phyloP scores from a whole-genome alignment of 1,140 invertebrate species.

The Hyles euphorbiae region DNA sequence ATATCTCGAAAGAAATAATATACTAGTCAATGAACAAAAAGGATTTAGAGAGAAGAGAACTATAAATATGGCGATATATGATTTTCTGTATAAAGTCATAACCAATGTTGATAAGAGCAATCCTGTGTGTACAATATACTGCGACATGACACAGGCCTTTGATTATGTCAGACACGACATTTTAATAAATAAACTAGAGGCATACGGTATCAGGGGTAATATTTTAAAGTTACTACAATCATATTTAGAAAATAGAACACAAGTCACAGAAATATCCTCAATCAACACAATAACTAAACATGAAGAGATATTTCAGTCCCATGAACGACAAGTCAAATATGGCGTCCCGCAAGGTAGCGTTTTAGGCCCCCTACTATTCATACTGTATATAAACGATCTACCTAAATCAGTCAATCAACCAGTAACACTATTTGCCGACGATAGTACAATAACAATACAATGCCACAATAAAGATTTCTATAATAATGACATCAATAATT shows the following conservation, averaged over 20 bases:
- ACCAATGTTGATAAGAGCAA: constrained; percentile 19
- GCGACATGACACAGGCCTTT: constrained; percentile 23
- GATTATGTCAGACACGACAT: constrained; percentile 15
- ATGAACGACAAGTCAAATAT: not conserved
- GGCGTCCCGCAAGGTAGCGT: constrained; percentile 11
- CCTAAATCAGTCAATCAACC: too few species aligned
- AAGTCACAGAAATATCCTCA: constrained; percentile 7
- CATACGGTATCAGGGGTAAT: constrained; percentile 18
- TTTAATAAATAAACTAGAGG: constrained; percentile 13
- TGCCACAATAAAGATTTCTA: too few species aligned
- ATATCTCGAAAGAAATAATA: constrained; percentile 1
- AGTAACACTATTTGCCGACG: too few species aligned
- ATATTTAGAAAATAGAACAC: constrained; percentile 6
- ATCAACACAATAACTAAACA: constrained; percentile 1
- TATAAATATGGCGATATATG: constrained; percentile 10
- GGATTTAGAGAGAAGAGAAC: constrained; percentile 13
- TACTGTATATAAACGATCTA: too few species aligned
- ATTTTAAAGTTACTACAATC: constrained; percentile 7
- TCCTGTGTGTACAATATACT: constrained; percentile 21
- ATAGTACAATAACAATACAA: too few species aligned
- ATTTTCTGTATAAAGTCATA: constrained; percentile 10
- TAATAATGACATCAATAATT: too few species aligned
- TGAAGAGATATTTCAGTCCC: not conserved
- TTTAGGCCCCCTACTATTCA: constrained; percentile 8
- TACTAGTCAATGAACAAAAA: constrained; percentile 9